Percentiles rank a stretch among this genome's conserved stretches.
Conservation (phyloP, 2,113 vertebrate species). For the Cyanoderma ruficeps region DNA sequence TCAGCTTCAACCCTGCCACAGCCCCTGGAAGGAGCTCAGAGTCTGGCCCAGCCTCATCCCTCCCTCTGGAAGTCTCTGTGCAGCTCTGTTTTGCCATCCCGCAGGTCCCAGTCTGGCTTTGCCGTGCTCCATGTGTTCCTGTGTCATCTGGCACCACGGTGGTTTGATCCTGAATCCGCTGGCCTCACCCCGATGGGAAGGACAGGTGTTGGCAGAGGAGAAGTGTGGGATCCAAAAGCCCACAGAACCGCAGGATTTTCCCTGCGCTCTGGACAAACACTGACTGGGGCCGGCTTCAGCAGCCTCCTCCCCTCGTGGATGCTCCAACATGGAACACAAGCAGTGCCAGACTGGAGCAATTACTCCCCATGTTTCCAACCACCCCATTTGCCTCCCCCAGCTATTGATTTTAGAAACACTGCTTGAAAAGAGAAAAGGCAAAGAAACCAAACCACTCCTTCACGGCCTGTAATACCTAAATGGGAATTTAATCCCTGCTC, state of each 20-base stretch:
- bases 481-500: conserved; percentile 61
- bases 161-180: neutral
- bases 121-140: rapidly evolving
- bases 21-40: neutral
- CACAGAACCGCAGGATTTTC: neutral
- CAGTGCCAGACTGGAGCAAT: neutral
- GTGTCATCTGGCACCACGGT: rapidly evolving
- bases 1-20: rapidly evolving
- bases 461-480: conserved; percentile 29
- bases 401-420: conserved; percentile 55
- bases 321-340: neutral
- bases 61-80: neutral
- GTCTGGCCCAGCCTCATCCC: neutral
- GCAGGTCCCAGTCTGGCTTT: neutral
- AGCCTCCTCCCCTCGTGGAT: neutral
- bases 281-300: neutral
- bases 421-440: neutral
- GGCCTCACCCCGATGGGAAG: neutral
- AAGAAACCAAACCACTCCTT: neutral
- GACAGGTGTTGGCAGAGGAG: neutral
- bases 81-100: neutral
- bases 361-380: conserved; percentile 29
- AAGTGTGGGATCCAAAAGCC: neutral
- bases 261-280: neutral
- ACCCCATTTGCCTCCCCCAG: neutral